phyloP scores from a whole-genome alignment of 2,113 vertebrate species.

The Microcebus murinus region DNA sequence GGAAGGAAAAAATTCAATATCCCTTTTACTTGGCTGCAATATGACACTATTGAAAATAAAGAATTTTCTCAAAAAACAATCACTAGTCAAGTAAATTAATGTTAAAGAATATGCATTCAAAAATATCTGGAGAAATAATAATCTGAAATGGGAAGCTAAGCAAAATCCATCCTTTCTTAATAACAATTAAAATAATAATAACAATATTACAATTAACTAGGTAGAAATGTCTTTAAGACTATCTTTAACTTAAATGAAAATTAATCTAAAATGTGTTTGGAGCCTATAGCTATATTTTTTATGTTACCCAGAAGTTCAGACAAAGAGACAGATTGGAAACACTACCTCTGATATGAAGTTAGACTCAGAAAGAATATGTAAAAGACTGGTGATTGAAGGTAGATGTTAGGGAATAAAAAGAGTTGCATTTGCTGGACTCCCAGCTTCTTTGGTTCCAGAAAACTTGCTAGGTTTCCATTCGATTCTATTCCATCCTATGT shows the following conservation, averaged over 20 bases:
- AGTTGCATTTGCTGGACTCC: background rate
- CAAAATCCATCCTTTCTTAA: background rate
- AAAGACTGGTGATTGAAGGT: background rate
- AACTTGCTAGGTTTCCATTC: background rate
- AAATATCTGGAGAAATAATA: background rate
- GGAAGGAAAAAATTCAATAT: background rate
- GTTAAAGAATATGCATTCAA: background rate
- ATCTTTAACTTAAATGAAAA: conserved; percentile 21
- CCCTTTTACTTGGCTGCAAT: background rate
- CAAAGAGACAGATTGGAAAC: background rate
- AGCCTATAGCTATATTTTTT: background rate
- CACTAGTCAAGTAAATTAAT: background rate
- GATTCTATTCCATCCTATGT: background rate
- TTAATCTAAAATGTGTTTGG: background rate
- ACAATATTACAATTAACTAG: background rate
- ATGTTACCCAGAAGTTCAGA: background rate
- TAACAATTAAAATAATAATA: background rate
- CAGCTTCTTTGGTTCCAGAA: background rate
- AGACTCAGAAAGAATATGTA: background rate
- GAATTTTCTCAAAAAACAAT: background rate
- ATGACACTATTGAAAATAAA: background rate
- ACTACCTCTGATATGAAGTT: background rate
- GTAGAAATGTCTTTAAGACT: conserved; percentile 1
- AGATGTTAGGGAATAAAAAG: background rate
- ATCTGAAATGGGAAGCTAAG: background rate